Percentiles rank a stretch among this genome's conserved stretches.
These are phyloP conservation scores for Asbolus verrucosus DNA, from an alignment of 1,140 invertebrate genomes.

Conservation along the genomic window DNA sequence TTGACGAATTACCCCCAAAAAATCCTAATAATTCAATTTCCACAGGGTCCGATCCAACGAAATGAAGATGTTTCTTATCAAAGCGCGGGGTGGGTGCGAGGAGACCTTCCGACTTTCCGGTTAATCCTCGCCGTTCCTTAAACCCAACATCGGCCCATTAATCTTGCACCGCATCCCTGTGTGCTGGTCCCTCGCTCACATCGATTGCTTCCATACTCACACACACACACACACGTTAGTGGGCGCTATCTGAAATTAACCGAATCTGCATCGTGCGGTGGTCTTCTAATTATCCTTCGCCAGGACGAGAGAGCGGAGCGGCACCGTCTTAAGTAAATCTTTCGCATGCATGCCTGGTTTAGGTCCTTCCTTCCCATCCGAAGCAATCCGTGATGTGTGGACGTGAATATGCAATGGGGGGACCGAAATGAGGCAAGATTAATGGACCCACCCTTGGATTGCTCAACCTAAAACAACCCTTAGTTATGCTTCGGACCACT, in stretches of 20 bases:
- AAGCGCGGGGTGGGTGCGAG: neutral
- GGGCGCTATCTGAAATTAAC: too few relatives aligned
- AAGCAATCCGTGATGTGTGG: constrained; percentile 63
- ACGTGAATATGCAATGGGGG: constrained; percentile 65
- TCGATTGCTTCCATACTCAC: constrained; percentile 38
- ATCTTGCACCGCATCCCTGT: constrained; percentile 18
- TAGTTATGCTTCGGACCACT: constrained; percentile 54
- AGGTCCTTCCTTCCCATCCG: constrained; percentile 43
- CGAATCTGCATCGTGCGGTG: too few relatives aligned
- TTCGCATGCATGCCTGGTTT: constrained; percentile 43
- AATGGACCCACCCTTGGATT: constrained; percentile 62
- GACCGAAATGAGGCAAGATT: constrained; percentile 64
- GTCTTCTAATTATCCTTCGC: constrained; percentile 24
- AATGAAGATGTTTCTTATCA: constrained; percentile 19
- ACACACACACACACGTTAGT: too few relatives aligned
- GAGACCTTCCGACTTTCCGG: constrained; percentile 13
- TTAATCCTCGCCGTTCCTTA: constrained; percentile 32
- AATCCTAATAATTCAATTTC: too few relatives aligned
- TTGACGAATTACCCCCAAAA: too few relatives aligned
- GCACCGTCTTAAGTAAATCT: constrained; percentile 47
- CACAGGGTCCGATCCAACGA: neutral
- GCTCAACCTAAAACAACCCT: constrained; percentile 64
- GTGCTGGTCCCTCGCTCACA: neutral
- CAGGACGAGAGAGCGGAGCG: constrained; percentile 10
- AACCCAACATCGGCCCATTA: constrained; percentile 24